These are phyloP conservation scores for Caenorhabditis inopinata DNA, from an alignment of 1,140 invertebrate species.

Conservation along the genomic window DNA sequence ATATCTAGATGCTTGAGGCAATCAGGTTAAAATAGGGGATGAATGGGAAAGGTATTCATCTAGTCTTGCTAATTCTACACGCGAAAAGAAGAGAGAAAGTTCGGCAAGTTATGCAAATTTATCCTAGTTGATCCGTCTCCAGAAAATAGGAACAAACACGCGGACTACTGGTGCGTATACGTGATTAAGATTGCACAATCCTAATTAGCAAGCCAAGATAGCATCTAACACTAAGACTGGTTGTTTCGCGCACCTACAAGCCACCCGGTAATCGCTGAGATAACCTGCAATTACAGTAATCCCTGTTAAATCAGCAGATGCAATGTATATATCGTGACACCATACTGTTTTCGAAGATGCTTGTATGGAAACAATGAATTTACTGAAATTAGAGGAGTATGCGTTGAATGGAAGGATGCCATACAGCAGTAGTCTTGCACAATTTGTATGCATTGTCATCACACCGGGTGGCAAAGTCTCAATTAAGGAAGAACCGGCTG, in stretches of 20 bases:
- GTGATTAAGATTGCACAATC: conserved; percentile 25
- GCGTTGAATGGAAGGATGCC: not conserved
- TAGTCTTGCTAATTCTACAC: not conserved
- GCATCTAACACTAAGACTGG: conserved; percentile 11
- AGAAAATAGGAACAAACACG: not conserved
- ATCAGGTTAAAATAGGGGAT: not conserved
- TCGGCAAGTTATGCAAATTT: conserved; percentile 6
- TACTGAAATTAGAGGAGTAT: conserved; percentile 29
- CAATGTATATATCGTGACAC: not conserved
- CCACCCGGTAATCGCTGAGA: no score
- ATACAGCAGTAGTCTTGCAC: not conserved
- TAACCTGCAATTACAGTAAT: conserved; percentile 27
- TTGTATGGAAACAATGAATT: not conserved
- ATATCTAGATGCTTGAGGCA: no score
- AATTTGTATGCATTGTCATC: conserved; percentile 19
- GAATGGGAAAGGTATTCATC: not conserved
- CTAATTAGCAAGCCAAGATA: conserved; percentile 22
- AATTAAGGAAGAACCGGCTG: not conserved
- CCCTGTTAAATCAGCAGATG: conserved; percentile 27
- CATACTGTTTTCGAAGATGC: not conserved
- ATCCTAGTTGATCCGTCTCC: not conserved
- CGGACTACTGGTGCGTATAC: not conserved
- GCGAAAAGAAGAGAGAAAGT: not conserved
- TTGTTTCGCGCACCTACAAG: conserved; percentile 31
- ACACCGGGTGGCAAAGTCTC: not conserved